Evolutionary conservation across 2,797 vertebrate species (phyloP).

Genomic region (Eulemur coronatus): DNA sequence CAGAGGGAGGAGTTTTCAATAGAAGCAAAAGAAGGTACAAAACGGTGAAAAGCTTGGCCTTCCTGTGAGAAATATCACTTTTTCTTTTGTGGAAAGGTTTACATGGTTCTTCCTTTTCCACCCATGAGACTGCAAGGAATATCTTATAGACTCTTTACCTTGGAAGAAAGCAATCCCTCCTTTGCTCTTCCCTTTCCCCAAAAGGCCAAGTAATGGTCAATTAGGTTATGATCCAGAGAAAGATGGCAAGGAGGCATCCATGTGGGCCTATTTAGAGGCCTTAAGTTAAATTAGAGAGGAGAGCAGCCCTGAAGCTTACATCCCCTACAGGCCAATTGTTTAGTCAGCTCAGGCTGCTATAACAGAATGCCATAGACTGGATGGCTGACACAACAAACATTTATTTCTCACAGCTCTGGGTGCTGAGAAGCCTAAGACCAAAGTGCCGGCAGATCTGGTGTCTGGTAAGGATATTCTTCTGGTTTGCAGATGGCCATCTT

Average conservation of each 20-base stretch:
- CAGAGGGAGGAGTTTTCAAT: not conserved
- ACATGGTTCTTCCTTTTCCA: not conserved
- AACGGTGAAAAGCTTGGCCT: not conserved
- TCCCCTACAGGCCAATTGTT: not conserved
- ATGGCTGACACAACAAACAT: not conserved
- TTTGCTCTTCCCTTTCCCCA: not conserved
- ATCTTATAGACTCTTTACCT: not conserved
- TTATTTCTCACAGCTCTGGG: not conserved
- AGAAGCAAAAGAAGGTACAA: not conserved
- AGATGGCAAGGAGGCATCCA: not conserved
- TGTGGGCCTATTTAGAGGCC: not conserved
- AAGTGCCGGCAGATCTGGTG: not conserved
- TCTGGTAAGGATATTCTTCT: not conserved
- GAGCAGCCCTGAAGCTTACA: not conserved
- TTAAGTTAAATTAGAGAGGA: not conserved
- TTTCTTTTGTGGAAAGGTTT: not conserved
- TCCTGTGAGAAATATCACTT: not conserved
- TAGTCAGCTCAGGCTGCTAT: not conserved
- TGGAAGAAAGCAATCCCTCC: not conserved
- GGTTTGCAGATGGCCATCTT: not conserved
- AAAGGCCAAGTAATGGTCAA: not conserved
- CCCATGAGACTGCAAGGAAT: not conserved
- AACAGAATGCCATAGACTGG: not conserved
- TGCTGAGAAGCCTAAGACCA: not conserved
- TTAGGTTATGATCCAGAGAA: not conserved